Conservation (phyloP, 1,140 invertebrate genomes). For the Pseudomyrmex pallidus region DNA sequence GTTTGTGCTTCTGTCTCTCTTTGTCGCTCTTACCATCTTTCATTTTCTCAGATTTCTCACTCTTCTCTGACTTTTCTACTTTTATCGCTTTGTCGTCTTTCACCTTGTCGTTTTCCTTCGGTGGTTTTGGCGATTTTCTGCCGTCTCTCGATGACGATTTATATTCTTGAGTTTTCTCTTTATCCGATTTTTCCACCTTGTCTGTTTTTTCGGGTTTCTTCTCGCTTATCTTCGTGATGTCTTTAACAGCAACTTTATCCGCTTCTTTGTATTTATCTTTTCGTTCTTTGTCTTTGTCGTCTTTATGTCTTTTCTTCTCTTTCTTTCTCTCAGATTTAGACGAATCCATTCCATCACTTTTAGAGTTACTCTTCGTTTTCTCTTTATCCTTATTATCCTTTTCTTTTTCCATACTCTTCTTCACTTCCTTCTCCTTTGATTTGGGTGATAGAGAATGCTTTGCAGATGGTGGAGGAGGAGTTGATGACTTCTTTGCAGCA, state of each 20-base stretch:
- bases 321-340: slow-evolving; percentile 83
- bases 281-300: slow-evolving; percentile 84
- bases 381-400: slow-evolving; percentile 83
- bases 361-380: slow-evolving; percentile 77
- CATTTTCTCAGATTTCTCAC: slow-evolving; percentile 85
- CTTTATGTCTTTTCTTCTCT: slow-evolving; percentile 85
- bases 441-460: slow-evolving; percentile 84
- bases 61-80: slow-evolving; percentile 82
- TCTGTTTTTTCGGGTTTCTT: slow-evolving; percentile 79
- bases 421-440: slow-evolving; percentile 77
- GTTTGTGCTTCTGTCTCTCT: slow-evolving; percentile 84
- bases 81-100: slow-evolving; percentile 84
- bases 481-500: slow-evolving; percentile 77
- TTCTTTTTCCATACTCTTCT: slow-evolving; percentile 69
- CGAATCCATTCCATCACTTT: slow-evolving; percentile 76
- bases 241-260: slow-evolving; percentile 83
- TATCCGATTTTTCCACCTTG: slow-evolving; percentile 81
- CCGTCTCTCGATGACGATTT: slow-evolving; percentile 83
- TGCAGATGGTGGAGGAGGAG: slow-evolving; percentile 79
- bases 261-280: slow-evolving; percentile 85
- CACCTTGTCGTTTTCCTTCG: slow-evolving; percentile 83
- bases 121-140: slow-evolving; percentile 78
- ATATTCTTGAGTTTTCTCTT: slow-evolving; percentile 85
- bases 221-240: slow-evolving; percentile 75
- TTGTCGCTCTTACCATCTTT: slow-evolving; percentile 81